Conservation (phyloP, 2,113 vertebrate genomes). For the Propithecus coquereli region DNA sequence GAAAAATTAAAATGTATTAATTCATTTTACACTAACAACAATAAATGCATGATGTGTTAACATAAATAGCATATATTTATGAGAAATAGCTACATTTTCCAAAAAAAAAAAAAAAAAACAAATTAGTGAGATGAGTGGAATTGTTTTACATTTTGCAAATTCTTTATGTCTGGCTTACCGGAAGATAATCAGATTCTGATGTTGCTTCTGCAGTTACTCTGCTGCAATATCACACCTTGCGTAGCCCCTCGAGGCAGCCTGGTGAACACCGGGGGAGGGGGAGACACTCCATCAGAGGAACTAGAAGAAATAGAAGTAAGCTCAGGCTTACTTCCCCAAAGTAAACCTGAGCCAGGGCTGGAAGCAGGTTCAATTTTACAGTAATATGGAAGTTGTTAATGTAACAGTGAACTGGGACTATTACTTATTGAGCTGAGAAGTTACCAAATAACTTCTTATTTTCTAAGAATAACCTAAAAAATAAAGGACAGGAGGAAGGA, state of each 20-base stretch:
- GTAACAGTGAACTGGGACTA: neutral
- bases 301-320: neutral
- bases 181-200: neutral
- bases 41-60: neutral
- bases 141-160: neutral
- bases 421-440: neutral
- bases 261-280: neutral
- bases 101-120: neutral
- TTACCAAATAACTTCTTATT: neutral
- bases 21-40: neutral
- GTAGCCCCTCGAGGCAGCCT: neutral
- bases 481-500: neutral
- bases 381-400: neutral
- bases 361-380: neutral
- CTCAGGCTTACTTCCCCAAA: too few species aligned
- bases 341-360: neutral
- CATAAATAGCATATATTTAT: neutral
- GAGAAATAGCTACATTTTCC: neutral
- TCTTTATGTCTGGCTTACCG: neutral
- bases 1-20: conserved; percentile 9
- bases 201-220: neutral
- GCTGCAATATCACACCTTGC: neutral
- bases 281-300: neutral
- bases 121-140: neutral
- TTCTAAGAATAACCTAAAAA: neutral